Evolutionary conservation across 2,113 vertebrate genomes (phyloP).

Genomic region (Festucalex cinctus): DNA sequence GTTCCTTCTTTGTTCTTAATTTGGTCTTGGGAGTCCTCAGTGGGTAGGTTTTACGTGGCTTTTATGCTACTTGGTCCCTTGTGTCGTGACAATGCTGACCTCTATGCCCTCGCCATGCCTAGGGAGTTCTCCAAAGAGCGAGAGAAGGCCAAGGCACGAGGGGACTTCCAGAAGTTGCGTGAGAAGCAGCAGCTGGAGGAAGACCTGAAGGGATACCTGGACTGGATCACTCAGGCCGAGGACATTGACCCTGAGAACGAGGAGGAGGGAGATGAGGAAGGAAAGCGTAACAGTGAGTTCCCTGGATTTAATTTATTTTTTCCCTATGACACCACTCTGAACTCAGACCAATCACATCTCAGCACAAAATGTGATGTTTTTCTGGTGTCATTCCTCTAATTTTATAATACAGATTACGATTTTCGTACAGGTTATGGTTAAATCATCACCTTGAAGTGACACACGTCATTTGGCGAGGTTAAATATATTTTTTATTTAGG

Average conservation of each 20-base stretch:
- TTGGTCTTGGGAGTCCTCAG: conserved; percentile 98
- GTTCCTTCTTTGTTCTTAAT: conserved; percentile 99
- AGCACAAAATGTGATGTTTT: background rate
- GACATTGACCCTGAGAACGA: conserved; percentile 96
- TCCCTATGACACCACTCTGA: background rate
- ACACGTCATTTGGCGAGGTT: too few species aligned
- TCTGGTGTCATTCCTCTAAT: background rate
- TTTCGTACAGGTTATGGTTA: too few species aligned
- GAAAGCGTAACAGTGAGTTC: conserved; percentile 89
- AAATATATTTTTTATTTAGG: too few species aligned
- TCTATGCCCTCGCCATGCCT: conserved; percentile 19
- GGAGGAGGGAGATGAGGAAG: conserved; percentile 87
- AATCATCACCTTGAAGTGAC: too few species aligned
- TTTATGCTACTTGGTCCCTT: background rate
- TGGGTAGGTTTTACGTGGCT: conserved; percentile 78
- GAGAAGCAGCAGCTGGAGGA: conserved; percentile 97
- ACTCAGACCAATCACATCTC: background rate
- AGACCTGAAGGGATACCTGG: conserved; percentile 94
- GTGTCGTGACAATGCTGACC: background rate
- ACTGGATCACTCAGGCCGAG: conserved; percentile 98
- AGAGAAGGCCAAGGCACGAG: conserved; percentile 95
- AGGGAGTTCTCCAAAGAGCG: conserved; percentile 99
- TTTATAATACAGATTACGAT: too few species aligned
- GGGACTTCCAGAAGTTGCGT: conserved; percentile 95
- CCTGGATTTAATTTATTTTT: background rate